These are phyloP conservation scores for Drosophila multiciliata DNA, from an alignment of 2,888 invertebrate genomes.

Conservation along the genomic window DNA sequence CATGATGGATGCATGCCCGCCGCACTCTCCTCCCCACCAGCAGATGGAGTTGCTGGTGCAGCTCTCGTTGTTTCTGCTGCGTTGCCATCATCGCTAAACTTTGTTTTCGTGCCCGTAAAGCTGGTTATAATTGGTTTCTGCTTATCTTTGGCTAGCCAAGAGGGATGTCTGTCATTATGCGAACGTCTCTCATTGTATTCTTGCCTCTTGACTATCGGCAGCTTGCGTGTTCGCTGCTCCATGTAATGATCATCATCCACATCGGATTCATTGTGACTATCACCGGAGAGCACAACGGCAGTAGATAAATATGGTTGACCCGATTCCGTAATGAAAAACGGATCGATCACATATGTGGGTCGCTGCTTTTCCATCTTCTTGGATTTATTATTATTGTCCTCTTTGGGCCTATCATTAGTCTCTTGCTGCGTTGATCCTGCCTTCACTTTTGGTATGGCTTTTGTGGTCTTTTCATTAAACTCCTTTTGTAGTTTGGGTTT, in stretches of 20 bases:
- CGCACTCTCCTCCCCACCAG: slow-evolving; percentile 3
- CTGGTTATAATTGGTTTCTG: slow-evolving; percentile 73
- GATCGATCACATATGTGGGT: slow-evolving; percentile 74
- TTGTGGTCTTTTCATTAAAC: background rate
- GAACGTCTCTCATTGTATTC: background rate
- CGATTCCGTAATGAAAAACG: slow-evolving; percentile 83
- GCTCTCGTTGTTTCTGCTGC: slow-evolving; percentile 8
- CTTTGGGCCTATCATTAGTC: background rate
- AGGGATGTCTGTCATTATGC: slow-evolving; percentile 77
- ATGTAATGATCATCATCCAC: slow-evolving; percentile 27
- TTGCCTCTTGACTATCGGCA: background rate
- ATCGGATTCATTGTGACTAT: slow-evolving; percentile 48
- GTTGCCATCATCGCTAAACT: slow-evolving; percentile 73
- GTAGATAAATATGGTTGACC: slow-evolving; percentile 83
- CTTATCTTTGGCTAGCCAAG: slow-evolving; percentile 83
- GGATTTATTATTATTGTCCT: background rate
- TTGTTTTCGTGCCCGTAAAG: slow-evolving; percentile 82
- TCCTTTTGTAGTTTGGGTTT: background rate
- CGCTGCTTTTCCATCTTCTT: slow-evolving; percentile 23
- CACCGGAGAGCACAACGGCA: slow-evolving; percentile 66
- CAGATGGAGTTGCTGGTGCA: background rate
- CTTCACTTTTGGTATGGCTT: background rate
- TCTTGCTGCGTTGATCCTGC: background rate
- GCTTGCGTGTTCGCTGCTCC: slow-evolving; percentile 10
- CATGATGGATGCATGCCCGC: slow-evolving; percentile 83